Percentiles rank a stretch among this genome's conserved stretches.
Evolutionary conservation across 2,888 invertebrate genomes (phyloP).

Genomic region (Panorpa germanica): DNA sequence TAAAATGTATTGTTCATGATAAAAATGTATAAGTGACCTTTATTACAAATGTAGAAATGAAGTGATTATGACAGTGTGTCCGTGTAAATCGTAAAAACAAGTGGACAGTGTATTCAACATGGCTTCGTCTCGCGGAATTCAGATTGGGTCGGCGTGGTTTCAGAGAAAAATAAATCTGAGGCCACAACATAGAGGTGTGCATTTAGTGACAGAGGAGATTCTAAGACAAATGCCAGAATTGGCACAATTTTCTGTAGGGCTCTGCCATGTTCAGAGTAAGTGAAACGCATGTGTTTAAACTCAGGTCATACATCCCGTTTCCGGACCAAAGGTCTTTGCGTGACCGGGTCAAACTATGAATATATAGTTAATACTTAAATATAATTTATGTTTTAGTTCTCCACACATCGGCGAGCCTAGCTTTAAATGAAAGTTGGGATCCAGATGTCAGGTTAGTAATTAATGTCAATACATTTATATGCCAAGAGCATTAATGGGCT

Average conservation of each 20-base stretch:
- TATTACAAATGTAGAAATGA: conserved; percentile 33
- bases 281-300: conserved; percentile 17
- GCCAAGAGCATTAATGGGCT: no score
- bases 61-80: conserved; percentile 33
- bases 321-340: no score
- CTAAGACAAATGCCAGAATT: conserved; percentile 87
- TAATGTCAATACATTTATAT: conserved; percentile 4
- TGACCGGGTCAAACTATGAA: neutral
- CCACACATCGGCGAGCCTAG: conserved; percentile 94
- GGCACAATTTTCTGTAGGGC: conserved; percentile 83
- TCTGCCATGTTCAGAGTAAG: conserved; percentile 95
- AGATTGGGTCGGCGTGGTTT: conserved; percentile 95
- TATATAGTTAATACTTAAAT: neutral
- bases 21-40: conserved; percentile 41
- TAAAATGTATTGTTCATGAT: conserved; percentile 48
- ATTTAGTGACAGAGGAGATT: conserved; percentile 93
- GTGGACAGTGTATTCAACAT: conserved; percentile 15
- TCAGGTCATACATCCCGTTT: no score
- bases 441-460: conserved; percentile 62
- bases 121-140: conserved; percentile 55
- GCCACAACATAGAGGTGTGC: conserved; percentile 91
- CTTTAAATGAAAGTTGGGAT: conserved; percentile 96
- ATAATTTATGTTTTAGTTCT: conserved; percentile 69
- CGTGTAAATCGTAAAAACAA: no score
- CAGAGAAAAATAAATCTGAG: conserved; percentile 92